Evolutionary conservation across 30 jellyfish, hydroid and myxozoan species (phyloP).

Genomic region (Cassiopea andromeda): DNA sequence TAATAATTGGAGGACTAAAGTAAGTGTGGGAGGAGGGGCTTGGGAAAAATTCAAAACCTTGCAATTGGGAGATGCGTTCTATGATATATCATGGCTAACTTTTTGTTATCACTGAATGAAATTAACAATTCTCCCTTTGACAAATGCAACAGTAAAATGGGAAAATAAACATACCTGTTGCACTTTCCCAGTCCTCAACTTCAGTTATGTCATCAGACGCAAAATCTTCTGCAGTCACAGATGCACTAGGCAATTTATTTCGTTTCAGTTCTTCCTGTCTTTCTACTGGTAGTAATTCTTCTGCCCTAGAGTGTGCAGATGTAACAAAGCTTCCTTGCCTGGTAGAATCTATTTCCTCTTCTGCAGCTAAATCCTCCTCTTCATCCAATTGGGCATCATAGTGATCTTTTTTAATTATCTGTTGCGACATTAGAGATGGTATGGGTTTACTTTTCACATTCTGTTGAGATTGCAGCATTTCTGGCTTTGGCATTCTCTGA

Average conservation of each 20-base stretch:
- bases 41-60: no score
- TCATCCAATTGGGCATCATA: slow-evolving; percentile 1
- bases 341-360: not conserved
- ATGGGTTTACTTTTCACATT: not conserved
- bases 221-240: slow-evolving; percentile 4
- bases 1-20: no score
- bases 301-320: not conserved
- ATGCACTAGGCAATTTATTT: not conserved
- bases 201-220: slow-evolving; percentile 28
- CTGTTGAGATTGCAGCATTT: not conserved
- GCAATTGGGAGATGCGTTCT: no score
- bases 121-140: no score
- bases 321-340: not conserved
- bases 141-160: not conserved
- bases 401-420: slow-evolving; percentile 26
- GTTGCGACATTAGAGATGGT: slow-evolving; percentile 63
- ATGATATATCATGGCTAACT: no score
- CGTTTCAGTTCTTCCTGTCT: not conserved
- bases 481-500: not conserved
- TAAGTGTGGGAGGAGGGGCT: no score
- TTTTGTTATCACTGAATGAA: no score
- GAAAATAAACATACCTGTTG: not conserved
- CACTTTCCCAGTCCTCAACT: slow-evolving; percentile 21
- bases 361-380: not conserved
- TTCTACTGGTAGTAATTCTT: not conserved